These are phyloP conservation scores for Heliconius erato DNA, from an alignment of 2,888 invertebrate species.

Conservation along the genomic window DNA sequence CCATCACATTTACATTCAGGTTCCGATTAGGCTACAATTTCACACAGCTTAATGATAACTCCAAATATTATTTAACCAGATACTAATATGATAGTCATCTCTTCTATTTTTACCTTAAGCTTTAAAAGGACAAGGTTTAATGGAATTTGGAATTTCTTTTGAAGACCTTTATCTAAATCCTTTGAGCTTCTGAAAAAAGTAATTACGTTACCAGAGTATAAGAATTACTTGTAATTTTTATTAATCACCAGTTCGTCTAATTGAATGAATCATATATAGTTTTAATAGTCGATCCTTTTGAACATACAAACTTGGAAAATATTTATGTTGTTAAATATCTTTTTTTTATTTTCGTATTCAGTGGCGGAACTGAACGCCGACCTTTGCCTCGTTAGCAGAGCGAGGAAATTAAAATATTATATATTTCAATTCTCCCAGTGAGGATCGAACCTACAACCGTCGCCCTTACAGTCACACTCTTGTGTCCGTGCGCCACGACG, in stretches of 20 bases:
- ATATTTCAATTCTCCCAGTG: no score
- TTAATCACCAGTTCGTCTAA: not conserved
- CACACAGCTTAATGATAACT: not conserved
- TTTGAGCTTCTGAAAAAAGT: slow-evolving; percentile 13
- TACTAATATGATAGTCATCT: slow-evolving; percentile 4
- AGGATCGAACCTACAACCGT: no score
- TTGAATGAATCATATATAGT: not conserved
- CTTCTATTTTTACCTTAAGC: slow-evolving; percentile 18
- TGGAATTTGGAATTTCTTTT: slow-evolving; percentile 20
- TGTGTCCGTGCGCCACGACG: no score
- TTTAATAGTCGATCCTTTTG: no score
- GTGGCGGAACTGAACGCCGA: no score
- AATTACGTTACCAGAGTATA: not conserved
- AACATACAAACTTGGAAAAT: no score
- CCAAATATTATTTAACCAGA: slow-evolving; percentile 13
- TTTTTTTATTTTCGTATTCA: no score
- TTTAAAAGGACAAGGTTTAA: slow-evolving; percentile 27
- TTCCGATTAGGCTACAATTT: not conserved
- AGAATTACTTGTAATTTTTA: not conserved
- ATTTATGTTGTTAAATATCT: no score
- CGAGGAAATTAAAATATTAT: no score
- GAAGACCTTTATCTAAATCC: slow-evolving; percentile 21
- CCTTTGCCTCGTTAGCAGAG: no score
- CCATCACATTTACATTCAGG: not conserved
- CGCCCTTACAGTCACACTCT: no score